Evolutionary conservation across 2,888 invertebrate species (phyloP), one percentile per base, ranked within the genome.

Genomic region (Himalopsyche kuldschensis): DNA sequence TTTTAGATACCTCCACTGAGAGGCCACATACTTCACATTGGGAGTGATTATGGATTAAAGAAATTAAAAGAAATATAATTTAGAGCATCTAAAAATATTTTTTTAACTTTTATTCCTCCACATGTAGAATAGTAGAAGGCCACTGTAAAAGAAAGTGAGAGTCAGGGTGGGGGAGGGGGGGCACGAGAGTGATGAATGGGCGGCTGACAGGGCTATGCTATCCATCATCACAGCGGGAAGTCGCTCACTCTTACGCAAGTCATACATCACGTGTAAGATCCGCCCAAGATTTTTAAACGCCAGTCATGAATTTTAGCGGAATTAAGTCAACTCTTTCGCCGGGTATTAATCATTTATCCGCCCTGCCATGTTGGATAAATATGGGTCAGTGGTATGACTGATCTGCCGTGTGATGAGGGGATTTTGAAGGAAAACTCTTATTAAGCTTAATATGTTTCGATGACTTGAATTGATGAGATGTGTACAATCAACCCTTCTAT

Each of bases 161-260:
- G 69, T 69, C 1, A 78, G 79, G 80, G 69, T 81, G n/a, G 63
- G 76, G 81, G 79, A 84, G 87, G 82, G 83, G 82, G 87, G 81
- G 84, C 83, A 69, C 48, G 79, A 78, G 82, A 81, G 85, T 82
- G 85, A 87, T 86, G 84, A 85, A 87, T 85, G 84, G 82, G 47
- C 83, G 78, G 79, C 81, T 82, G 86, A 85, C 83, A 86, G 84
- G 86, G 86, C 82, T 84, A 80, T 78, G 78, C 84, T 84, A 86
- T 86, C 84, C 85, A 85, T 86, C 85, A 84, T 69, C 84, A 81
- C 48, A 63, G 55, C 82, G 82, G 35, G 55, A 31, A 78, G 77
- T 84, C 83, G 85, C 84, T 81, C 84, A 77, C 82, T 78, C 84
- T 78, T 82, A 78, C 69, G 83, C 84, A 69, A 63, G 75, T 69